Evolutionary conservation across 1,140 invertebrate species (phyloP).

Genomic region (Pantala flavescens): DNA sequence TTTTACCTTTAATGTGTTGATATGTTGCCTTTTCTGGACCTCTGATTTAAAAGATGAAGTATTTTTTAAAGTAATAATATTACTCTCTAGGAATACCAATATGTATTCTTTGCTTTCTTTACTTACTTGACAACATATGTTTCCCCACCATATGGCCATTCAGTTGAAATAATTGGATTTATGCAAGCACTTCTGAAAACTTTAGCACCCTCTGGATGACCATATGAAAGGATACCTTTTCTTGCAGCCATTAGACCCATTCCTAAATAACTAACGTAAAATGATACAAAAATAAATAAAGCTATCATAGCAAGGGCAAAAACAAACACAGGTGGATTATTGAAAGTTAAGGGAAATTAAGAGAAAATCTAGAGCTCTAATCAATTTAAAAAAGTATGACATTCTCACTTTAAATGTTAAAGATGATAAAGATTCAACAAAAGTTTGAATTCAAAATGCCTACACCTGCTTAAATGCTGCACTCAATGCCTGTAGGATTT

Average conservation of each 20-base stretch:
- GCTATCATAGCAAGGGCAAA: neutral
- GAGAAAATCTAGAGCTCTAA: too few species aligned
- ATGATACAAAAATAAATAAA: slow-evolving; percentile 18
- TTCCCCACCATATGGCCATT: slow-evolving; percentile 49
- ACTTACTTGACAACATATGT: slow-evolving; percentile 46
- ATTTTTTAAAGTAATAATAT: too few species aligned
- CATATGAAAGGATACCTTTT: slow-evolving; percentile 56
- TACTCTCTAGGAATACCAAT: too few species aligned
- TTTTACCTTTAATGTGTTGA: slow-evolving; percentile 26
- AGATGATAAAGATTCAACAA: too few species aligned
- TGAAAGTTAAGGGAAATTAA: too few species aligned
- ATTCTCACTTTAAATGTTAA: too few species aligned
- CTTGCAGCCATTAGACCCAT: slow-evolving; percentile 82
- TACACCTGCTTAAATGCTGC: too few species aligned
- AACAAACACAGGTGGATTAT: too few species aligned
- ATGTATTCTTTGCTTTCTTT: neutral
- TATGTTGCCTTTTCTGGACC: slow-evolving; percentile 28
- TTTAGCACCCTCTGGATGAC: slow-evolving; percentile 35
- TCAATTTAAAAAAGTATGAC: too few species aligned
- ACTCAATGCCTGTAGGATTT: too few species aligned
- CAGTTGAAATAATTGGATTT: slow-evolving; percentile 60
- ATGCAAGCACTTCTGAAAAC: slow-evolving; percentile 57
- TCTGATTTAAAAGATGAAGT: slow-evolving; percentile 22
- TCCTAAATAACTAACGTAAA: slow-evolving; percentile 64
- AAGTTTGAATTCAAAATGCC: too few species aligned